Base-by-base conservation (phyloP, 2,113 vertebrate species). In the Urocynchramus pylzowi region DNA sequence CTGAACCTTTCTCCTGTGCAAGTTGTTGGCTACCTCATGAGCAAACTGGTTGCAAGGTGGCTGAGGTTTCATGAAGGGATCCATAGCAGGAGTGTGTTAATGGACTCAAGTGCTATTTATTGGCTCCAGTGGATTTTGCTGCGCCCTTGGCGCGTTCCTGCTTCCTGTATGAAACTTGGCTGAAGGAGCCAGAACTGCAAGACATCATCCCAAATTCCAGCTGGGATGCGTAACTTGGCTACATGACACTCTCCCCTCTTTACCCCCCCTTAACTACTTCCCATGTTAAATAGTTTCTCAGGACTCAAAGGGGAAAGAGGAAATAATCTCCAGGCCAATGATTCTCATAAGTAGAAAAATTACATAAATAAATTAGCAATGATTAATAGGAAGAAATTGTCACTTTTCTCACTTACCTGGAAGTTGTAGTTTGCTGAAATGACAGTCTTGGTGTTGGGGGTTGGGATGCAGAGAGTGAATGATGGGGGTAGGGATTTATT, bases 201-300 rank as follows among this genome's bases (percentile, higher is more conserved):
- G 82, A 78, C 87, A 87, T 86, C 95, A 86, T 96, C 88, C 64
- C 87, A 76, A n/a, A 95, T 96, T 96, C 96, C 95, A 97, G 77
- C 84, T 96, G 91, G 87, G 95, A 95, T 91, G 74, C n/a, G 80
- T 95, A 94, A 92, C 91, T 94, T 96, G 97, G 95, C 93, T 93
- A 77, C 74, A 70, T 39, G 69, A 87, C 75, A 53, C 68, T 73
- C 79, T 75, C 61, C 59, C 45, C 61, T 74, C 75, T 53, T 49
- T 79, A 65, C 78, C 75, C 76, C 76, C 87, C 81, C 82, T 74
- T 63, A 83, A 76, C 84, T 44, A 33, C 44, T 94, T 95, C 88
- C 90, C 81, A 78, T 82, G 68, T 60, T 94, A 65, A 95, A 95
- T 94, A 91, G 88, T 93, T 97, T 93, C 92, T 94, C 94, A 94